Conservation (phyloP, 2,113 vertebrate species). For the Vulpes ferrilata region DNA sequence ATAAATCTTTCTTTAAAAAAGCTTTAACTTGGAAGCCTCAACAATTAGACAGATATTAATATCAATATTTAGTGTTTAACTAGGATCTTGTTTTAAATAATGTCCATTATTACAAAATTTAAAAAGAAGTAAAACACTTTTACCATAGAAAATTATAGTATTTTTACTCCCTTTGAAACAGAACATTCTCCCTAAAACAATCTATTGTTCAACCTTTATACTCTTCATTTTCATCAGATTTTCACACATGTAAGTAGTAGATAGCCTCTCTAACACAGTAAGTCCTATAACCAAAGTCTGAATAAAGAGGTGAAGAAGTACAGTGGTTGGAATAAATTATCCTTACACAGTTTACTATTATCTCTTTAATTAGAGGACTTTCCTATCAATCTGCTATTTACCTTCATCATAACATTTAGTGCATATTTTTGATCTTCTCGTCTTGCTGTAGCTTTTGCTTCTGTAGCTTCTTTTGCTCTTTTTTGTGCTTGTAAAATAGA, state of each 20-base stretch:
- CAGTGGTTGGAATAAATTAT: not conserved
- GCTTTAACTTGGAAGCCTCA: constrained; percentile 19
- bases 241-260: not conserved
- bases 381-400: constrained; percentile 67
- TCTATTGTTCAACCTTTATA: not conserved
- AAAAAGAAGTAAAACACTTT: constrained; percentile 15
- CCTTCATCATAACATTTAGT: constrained; percentile 94
- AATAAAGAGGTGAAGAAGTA: not conserved
- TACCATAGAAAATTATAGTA: not conserved
- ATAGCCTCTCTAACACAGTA: not conserved
- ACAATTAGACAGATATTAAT: constrained; percentile 8
- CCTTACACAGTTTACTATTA: not conserved
- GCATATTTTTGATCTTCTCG: constrained; percentile 91
- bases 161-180: not conserved
- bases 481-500: constrained; percentile 91
- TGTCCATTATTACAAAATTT: not conserved
- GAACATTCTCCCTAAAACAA: constrained; percentile 1
- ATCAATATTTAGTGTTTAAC: not conserved
- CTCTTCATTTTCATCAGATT: constrained; percentile 18
- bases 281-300: not conserved
- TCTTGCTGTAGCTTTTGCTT: constrained; percentile 87
- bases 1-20: not conserved
- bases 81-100: constrained; percentile 33
- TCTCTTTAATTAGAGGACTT: not conserved
- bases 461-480: constrained; percentile 86